Percentiles rank a stretch among this genome's conserved stretches.
Evolutionary conservation across 2,797 vertebrate species (phyloP).

Genomic region (Epinephelus coioides): DNA sequence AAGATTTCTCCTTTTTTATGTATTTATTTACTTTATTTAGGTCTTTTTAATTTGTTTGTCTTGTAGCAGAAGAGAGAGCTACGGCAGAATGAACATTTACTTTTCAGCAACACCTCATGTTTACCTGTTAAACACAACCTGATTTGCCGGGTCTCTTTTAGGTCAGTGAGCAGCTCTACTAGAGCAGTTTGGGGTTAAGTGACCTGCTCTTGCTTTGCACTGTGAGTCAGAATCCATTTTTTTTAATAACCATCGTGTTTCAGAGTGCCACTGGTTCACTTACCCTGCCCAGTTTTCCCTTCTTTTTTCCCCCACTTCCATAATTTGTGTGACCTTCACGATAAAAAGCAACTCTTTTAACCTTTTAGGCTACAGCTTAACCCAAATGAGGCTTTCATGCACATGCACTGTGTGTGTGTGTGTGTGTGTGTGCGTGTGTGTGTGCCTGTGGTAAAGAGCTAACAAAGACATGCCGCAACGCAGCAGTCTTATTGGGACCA

Average conservation of each 20-base stretch:
- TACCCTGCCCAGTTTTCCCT: not conserved
- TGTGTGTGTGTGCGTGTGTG: not conserved
- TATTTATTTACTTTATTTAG: too few species aligned
- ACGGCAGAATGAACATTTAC: conserved; percentile 4
- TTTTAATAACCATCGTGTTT: conserved; percentile 36
- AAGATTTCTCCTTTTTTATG: not conserved
- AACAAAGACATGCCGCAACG: conserved; percentile 4
- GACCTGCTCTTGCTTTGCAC: conserved; percentile 18
- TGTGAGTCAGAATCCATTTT: not conserved
- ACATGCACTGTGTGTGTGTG: not conserved
- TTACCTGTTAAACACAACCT: conserved; percentile 14
- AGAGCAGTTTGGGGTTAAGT: conserved; percentile 27
- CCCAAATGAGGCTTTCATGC: not conserved
- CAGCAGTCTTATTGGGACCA: conserved; percentile 12
- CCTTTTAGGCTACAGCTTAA: conserved; percentile 11
- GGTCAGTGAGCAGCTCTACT: conserved; percentile 13
- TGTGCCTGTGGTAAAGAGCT: not conserved
- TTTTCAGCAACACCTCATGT: conserved; percentile 17
- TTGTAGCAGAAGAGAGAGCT: not conserved
- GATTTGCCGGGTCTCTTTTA: conserved; percentile 13
- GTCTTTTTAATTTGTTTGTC: not conserved
- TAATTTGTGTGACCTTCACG: conserved; percentile 20
- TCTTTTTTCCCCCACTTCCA: not conserved
- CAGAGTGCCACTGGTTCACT: not conserved
- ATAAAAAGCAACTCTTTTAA: conserved; percentile 8